These are phyloP conservation scores for Saturnia japonica DNA, from an alignment of 2,888 invertebrate genomes.

Conservation along the genomic window DNA sequence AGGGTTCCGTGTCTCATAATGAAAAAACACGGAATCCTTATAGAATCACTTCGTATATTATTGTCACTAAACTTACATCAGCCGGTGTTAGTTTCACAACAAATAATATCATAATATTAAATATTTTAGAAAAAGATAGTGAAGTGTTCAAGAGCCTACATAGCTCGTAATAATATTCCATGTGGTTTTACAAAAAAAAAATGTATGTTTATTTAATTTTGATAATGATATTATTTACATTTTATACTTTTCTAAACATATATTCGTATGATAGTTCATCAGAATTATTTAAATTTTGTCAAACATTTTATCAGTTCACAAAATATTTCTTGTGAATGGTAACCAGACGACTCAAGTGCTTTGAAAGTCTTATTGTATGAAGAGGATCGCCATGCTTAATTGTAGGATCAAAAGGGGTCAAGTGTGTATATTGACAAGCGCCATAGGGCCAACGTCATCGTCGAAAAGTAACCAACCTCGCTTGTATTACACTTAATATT, in stretches of 20 bases:
- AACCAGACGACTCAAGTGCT: conserved; percentile 18
- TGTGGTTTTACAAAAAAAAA: not conserved
- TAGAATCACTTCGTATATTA: not conserved
- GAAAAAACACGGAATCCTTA: too few species aligned
- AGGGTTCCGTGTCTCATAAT: too few species aligned
- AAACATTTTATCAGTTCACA: not conserved
- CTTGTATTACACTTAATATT: conserved; percentile 20
- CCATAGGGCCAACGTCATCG: conserved; percentile 77
- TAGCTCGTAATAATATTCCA: not conserved
- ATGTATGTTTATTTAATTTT: not conserved
- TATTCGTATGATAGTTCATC: not conserved
- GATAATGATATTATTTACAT: not conserved
- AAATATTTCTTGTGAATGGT: conserved; percentile 12
- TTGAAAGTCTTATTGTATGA: conserved; percentile 21
- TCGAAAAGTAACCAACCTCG: conserved; percentile 41
- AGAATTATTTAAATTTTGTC: not conserved
- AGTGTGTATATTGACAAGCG: conserved; percentile 80
- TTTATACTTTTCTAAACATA: not conserved
- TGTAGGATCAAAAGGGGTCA: conserved; percentile 82
- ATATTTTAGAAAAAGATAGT: not conserved
- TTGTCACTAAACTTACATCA: not conserved
- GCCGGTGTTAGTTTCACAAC: not conserved
- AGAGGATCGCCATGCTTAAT: conserved; percentile 70
- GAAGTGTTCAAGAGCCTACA: not conserved
- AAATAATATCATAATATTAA: not conserved